A percentile compares a stretch with the other conserved stretches of the same genome.
These are phyloP conservation scores for Zaprionus nigranus DNA, from an alignment of 1,140 invertebrate genomes.

Conservation along the genomic window DNA sequence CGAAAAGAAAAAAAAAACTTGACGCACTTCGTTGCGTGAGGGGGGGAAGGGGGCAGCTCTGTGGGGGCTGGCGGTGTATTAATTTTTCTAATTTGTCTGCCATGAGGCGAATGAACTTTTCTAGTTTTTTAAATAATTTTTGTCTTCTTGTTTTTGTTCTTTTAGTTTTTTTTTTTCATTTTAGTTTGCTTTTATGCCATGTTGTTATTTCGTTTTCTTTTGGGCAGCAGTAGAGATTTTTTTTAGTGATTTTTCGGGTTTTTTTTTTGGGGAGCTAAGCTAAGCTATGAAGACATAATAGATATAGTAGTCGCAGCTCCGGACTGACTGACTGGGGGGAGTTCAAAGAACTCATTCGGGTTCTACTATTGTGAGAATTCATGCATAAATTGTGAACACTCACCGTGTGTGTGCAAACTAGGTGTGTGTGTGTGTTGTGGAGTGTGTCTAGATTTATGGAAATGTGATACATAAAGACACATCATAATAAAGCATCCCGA, in stretches of 20 bases:
- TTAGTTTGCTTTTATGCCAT: constrained; percentile 73
- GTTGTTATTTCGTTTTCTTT: constrained; percentile 81
- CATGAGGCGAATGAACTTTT: constrained; percentile 78
- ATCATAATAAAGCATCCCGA: constrained; percentile 40
- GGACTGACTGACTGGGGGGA: constrained; percentile 18
- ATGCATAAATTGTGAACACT: constrained; percentile 75
- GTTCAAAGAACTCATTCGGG: constrained; percentile 76
- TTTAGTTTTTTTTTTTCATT: constrained; percentile 52
- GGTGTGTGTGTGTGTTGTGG: constrained; percentile 4
- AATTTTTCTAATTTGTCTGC: constrained; percentile 82
- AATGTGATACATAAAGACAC: constrained; percentile 43
- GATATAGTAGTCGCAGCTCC: constrained; percentile 62
- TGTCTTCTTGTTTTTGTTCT: constrained; percentile 20
- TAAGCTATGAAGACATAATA: constrained; percentile 79
- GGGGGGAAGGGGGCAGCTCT: constrained; percentile 10
- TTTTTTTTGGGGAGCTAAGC: constrained; percentile 23
- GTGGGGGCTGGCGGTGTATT: constrained; percentile 66
- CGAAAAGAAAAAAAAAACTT: constrained; percentile 49
- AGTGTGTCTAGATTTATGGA: constrained; percentile 49
- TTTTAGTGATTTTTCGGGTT: constrained; percentile 14
- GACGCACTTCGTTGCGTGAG: constrained; percentile 65
- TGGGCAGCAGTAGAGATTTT: constrained; percentile 59
- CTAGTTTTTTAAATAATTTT: constrained; percentile 52
- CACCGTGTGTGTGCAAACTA: constrained; percentile 25
- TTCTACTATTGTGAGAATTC: constrained; percentile 73